Conservation (phyloP, 1,140 invertebrate species). For the Amyelois transitella region DNA sequence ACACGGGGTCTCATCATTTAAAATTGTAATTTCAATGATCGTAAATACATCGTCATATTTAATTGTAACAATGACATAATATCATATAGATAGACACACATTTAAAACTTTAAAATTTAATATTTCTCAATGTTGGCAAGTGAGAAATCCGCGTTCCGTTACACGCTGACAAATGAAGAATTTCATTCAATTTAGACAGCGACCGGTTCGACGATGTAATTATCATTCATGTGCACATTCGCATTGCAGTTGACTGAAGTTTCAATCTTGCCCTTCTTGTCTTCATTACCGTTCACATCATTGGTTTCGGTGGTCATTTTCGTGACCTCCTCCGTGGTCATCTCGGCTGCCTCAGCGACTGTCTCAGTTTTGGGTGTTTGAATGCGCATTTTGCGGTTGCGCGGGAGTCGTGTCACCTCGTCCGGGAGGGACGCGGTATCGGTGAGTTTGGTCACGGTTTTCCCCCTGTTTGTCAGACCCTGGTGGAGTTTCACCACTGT, state of each 20-base stretch:
- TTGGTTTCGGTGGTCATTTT: constrained; percentile 13
- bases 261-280: neutral
- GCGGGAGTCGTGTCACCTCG: constrained; percentile 6
- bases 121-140: no score
- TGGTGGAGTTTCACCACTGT: neutral
- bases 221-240: neutral
- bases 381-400: neutral
- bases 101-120: no score
- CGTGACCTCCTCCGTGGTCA: constrained; percentile 21
- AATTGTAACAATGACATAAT: no score
- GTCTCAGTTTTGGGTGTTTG: no score
- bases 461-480: constrained; percentile 35
- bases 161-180: no score
- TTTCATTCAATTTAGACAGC: neutral
- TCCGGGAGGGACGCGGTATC: constrained; percentile 3
- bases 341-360: no score
- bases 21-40: no score
- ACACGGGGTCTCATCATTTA: no score
- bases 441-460: constrained; percentile 8
- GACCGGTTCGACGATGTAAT: neutral
- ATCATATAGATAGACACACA: no score
- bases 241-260: neutral
- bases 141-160: no score
- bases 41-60: no score
- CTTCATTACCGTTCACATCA: neutral